Evolutionary conservation across 2,113 vertebrate genomes (phyloP), one percentile per base, ranked within the genome.

Genomic region (Dryoscopus gambensis): DNA sequence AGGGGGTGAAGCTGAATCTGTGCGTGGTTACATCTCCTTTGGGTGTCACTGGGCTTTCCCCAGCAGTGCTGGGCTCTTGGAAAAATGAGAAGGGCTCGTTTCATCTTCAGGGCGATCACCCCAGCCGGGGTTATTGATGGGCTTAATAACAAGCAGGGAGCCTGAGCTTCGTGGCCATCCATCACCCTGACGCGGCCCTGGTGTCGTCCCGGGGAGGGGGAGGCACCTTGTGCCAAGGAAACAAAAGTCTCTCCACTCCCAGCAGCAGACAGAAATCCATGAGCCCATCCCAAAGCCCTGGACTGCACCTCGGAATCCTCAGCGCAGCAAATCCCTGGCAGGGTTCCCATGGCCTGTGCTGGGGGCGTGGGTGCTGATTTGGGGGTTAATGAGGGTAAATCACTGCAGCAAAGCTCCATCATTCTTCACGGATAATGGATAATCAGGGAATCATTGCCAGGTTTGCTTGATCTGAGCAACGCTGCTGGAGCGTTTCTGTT

Each of bases 71-170:
- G 46, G 40, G 20, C 84, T 89, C 57, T 53, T 30, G 14, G 23
- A 21, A 22, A 60, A 79, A 88, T 33, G 19, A 49, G 89, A 74
- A 64, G n/a, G 8, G 22, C n/a, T 83, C 10, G 10, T 87, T 96
- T 74, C 74, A 93, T 92, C 63, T n/a, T 52, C 62, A 64, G 81
- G 69, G 64, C 25, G 28, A 62, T 90, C 93, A 76, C 69, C 35
- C n/a, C 69, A 74, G 77, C 63, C 22, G 1, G 79, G 75, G 67
- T 84, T 95, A 80, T 74, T 80, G 97, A 93, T 95, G 94, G 56
- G 16, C 76, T 71, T 25, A 47, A 74, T 91, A 69, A 67, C 52
- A 27, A 92, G 24, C 31, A 30, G 3, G 6, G 63, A 64, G 67
- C 17, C 27, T 3, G 25, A 1, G 35, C 70, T 50, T 35, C 0